These are phyloP conservation scores for Otolemur garnettii DNA, from an alignment of 2,113 vertebrate genomes.

Conservation along the genomic window DNA sequence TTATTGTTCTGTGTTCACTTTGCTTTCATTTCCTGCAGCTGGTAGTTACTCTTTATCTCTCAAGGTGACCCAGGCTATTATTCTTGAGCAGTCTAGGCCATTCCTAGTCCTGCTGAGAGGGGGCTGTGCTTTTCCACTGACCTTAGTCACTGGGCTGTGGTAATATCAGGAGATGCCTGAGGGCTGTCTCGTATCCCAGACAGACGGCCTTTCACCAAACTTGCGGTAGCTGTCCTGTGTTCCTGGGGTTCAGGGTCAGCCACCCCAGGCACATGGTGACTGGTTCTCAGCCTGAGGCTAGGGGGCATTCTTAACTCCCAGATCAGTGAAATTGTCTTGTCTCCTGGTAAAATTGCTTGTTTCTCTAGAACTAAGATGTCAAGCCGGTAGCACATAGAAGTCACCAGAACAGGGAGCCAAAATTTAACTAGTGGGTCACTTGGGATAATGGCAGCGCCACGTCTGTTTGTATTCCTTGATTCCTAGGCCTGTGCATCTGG, in stretches of 20 bases:
- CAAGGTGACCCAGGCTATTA: neutral
- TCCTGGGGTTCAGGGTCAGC: no score
- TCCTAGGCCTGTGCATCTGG: neutral
- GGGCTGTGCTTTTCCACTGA: neutral
- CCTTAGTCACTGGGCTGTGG: neutral
- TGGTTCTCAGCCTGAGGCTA: neutral
- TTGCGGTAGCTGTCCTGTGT: neutral
- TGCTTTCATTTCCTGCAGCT: neutral
- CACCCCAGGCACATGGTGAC: neutral
- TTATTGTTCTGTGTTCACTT: neutral
- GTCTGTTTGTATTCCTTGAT: neutral
- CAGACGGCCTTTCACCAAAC: neutral
- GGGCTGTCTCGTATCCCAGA: no score
- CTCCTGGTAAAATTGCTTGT: neutral
- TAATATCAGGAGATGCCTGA: neutral
- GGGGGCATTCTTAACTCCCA: neutral
- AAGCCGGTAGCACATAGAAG: neutral
- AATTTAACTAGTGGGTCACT: neutral
- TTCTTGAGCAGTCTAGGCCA: neutral
- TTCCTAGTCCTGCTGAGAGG: neutral
- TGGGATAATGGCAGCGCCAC: no score
- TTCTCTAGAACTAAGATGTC: neutral
- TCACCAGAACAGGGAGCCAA: neutral
- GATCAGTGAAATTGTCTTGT: neutral
- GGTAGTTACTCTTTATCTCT: neutral